phyloP scores from a whole-genome alignment of 2,113 vertebrate species.

The Spilogale gracilis region DNA sequence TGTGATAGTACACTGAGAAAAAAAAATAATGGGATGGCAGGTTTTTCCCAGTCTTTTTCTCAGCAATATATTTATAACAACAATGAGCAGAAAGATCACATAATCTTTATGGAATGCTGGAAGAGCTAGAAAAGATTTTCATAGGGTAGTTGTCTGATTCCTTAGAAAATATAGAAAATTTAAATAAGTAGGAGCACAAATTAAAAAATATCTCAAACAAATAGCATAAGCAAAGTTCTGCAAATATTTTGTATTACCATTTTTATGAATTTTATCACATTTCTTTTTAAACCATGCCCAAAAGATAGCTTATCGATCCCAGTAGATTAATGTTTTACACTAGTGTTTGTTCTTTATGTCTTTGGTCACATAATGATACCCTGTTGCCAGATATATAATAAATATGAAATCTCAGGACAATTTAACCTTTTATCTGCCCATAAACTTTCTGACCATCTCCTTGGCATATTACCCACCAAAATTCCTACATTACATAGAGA shows the following conservation, averaged over 20 bases:
- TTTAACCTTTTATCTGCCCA: not conserved
- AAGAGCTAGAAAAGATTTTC: not conserved
- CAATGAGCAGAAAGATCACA: not conserved
- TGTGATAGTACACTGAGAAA: not conserved
- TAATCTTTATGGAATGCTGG: not conserved
- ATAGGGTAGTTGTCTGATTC: not conserved
- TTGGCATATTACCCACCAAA: not conserved
- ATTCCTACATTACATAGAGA: not conserved
- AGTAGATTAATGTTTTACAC: not conserved
- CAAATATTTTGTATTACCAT: not conserved
- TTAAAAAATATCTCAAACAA: not conserved
- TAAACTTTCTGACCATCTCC: constrained; percentile 27
- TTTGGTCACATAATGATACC: constrained; percentile 2
- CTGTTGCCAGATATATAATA: not conserved
- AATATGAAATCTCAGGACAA: not conserved
- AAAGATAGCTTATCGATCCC: not conserved
- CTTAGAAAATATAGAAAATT: constrained; percentile 5
- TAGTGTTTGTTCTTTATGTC: not conserved
- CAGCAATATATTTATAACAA: not conserved
- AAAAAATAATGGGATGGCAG: not conserved
- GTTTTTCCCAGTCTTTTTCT: constrained; percentile 34
- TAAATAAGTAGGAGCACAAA: not conserved
- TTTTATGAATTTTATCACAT: not conserved
- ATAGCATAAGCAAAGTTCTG: not conserved
- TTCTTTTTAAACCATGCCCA: not conserved